Percentiles rank a stretch among this genome's conserved stretches.
Evolutionary conservation across 1,140 invertebrate genomes (phyloP).

Genomic region (Phymastichus coffea): DNA sequence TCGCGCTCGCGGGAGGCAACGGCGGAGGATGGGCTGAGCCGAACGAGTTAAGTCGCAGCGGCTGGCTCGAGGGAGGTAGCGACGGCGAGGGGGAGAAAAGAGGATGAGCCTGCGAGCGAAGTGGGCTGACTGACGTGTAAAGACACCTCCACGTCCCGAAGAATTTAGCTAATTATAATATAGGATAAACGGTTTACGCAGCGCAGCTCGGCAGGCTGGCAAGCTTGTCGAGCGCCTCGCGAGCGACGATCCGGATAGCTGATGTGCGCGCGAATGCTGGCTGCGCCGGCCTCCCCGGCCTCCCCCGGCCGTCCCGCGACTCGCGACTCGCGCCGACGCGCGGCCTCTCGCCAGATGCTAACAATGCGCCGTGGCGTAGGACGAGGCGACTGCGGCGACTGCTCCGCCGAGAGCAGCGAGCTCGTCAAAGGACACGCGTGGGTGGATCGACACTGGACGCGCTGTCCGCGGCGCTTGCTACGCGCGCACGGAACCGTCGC

Average conservation of each 20-base stretch:
- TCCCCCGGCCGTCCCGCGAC: no score
- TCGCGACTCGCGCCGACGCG: not conserved
- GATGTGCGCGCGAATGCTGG: no score
- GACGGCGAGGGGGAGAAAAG: constrained; percentile 33
- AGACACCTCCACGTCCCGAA: constrained; percentile 57
- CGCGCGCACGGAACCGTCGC: no score
- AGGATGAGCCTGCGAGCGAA: constrained; percentile 55
- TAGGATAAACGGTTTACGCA: constrained; percentile 56
- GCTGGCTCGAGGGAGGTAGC: constrained; percentile 36
- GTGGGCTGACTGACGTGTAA: constrained; percentile 56
- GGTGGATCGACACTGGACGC: no score
- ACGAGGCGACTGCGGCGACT: no score
- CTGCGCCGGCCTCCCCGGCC: no score
- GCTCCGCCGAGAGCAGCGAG: no score
- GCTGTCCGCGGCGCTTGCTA: no score
- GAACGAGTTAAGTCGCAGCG: constrained; percentile 54
- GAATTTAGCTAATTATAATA: constrained; percentile 61
- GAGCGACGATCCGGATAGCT: constrained; percentile 53
- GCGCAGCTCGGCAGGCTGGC: constrained; percentile 45
- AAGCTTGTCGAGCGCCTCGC: not conserved
- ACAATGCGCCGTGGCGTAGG: no score
- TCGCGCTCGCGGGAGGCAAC: constrained; percentile 12
- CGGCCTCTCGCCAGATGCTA: not conserved
- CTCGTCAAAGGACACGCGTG: no score
- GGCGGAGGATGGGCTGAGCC: constrained; percentile 32